These are phyloP conservation scores for Acanthococcus lagerstroemiae DNA, from an alignment of 2,888 invertebrate genomes.

Conservation along the genomic window DNA sequence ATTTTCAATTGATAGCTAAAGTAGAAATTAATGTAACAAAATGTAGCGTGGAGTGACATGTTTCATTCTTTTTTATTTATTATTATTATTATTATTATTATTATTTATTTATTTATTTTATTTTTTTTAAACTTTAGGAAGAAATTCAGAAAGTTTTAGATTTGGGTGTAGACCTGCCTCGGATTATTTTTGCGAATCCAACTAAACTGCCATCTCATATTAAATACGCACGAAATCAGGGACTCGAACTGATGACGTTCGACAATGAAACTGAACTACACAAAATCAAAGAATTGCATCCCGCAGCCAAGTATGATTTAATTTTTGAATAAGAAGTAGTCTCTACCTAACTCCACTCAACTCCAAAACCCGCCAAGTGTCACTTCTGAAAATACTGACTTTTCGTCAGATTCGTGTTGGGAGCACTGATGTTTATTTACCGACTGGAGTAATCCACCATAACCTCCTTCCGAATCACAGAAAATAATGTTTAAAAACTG, in stretches of 20 bases:
- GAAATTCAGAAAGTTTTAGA: slow-evolving; percentile 76
- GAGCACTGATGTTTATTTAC: too few species aligned
- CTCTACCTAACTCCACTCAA: too few species aligned
- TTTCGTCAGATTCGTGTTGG: too few species aligned
- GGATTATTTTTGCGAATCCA: slow-evolving; percentile 92
- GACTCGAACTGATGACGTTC: slow-evolving; percentile 79
- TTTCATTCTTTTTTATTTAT: not conserved
- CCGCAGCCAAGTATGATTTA: slow-evolving; percentile 58
- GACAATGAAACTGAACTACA: slow-evolving; percentile 86
- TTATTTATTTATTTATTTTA: not conserved
- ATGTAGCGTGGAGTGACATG: too few species aligned
- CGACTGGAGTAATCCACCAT: too few species aligned
- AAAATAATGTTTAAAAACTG: too few species aligned
- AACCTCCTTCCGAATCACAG: too few species aligned
- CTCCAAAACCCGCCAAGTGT: too few species aligned
- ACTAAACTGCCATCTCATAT: slow-evolving; percentile 88
- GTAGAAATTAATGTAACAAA: too few species aligned
- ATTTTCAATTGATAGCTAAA: too few species aligned
- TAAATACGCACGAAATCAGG: slow-evolving; percentile 62
- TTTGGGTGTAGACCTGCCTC: slow-evolving; percentile 61
- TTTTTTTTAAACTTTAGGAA: slow-evolving; percentile 41
- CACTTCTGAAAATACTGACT: too few species aligned
- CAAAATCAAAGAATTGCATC: slow-evolving; percentile 74
- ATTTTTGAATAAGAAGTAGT: too few species aligned
- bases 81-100: not conserved